phyloP scores from a whole-genome alignment of 2,797 vertebrate species.

The Pangasius macronema region DNA sequence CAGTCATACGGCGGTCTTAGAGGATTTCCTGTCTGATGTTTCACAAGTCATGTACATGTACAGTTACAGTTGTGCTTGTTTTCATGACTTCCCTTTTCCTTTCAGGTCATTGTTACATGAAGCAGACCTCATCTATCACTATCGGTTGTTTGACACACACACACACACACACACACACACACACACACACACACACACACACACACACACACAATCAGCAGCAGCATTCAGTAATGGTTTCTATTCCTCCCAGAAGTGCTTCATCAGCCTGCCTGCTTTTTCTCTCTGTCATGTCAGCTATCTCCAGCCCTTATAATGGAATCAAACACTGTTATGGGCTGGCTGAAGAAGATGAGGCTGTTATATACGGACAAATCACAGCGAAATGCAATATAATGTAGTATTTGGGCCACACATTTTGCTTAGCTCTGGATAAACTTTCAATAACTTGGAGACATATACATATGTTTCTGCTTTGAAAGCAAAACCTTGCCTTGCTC shows the following conservation, averaged over 20 bases:
- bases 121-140: slow-evolving; percentile 45
- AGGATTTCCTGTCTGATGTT: not conserved
- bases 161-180: not conserved
- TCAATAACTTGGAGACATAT: slow-evolving; percentile 19
- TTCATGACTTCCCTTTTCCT: not conserved
- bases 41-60: not conserved
- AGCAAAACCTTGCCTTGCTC: slow-evolving; percentile 17
- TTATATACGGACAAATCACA: slow-evolving; percentile 6
- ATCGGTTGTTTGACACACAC: slow-evolving; percentile 30
- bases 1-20: not conserved
- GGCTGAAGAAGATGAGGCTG: slow-evolving; percentile 9
- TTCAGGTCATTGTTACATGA: slow-evolving; percentile 13
- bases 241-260: slow-evolving; percentile 25
- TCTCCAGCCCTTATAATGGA: slow-evolving; percentile 10
- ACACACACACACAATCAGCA: slow-evolving; percentile 8
- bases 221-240: slow-evolving; percentile 19
- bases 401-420: not conserved
- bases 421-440: slow-evolving; percentile 24
- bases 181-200: not conserved
- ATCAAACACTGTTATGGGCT: slow-evolving; percentile 1
- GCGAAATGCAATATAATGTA: not conserved
- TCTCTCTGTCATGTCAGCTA: slow-evolving; percentile 33
- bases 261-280: slow-evolving; percentile 10
- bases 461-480: slow-evolving; percentile 26
- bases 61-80: not conserved